Conservation (phyloP, 2,888 invertebrate genomes). For the Dynastes hyllus region DNA sequence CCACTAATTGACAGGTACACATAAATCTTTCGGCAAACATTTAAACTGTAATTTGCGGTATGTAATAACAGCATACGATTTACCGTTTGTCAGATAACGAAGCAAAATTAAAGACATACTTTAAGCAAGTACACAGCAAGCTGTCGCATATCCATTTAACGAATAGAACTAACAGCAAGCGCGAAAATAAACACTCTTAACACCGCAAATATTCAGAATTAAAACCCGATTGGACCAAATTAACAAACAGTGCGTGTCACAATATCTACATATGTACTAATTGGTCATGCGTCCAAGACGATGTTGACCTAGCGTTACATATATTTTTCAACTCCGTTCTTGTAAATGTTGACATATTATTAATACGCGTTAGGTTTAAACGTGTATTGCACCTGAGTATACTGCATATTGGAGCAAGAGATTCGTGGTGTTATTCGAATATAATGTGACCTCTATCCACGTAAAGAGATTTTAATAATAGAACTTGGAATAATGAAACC, state of each 20-base stretch:
- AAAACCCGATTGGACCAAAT: not conserved
- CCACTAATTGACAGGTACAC: too few species aligned
- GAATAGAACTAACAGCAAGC: not conserved
- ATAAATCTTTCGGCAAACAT: too few species aligned
- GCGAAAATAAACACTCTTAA: constrained; percentile 16
- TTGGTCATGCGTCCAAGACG: constrained; percentile 1
- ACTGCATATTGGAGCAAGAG: not conserved
- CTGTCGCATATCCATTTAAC: not conserved
- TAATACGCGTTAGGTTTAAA: not conserved
- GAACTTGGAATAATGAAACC: constrained; percentile 20
- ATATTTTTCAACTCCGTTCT: not conserved
- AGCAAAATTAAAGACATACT: not conserved
- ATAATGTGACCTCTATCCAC: constrained; percentile 8
- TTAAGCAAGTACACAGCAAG: not conserved
- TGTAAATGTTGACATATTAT: constrained; percentile 8
- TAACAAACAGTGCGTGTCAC: constrained; percentile 2
- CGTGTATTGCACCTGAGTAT: not conserved
- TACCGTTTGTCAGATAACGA: constrained; percentile 2
- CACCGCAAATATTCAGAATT: constrained; percentile 1
- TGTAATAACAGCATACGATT: not conserved
- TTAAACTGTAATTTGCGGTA: too few species aligned
- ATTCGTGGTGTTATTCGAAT: not conserved
- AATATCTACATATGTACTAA: not conserved
- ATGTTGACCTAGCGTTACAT: not conserved
- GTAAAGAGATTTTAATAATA: constrained; percentile 29